Evolutionary conservation across 2,113 vertebrate species (phyloP).

Genomic region (Catharus minimus): DNA sequence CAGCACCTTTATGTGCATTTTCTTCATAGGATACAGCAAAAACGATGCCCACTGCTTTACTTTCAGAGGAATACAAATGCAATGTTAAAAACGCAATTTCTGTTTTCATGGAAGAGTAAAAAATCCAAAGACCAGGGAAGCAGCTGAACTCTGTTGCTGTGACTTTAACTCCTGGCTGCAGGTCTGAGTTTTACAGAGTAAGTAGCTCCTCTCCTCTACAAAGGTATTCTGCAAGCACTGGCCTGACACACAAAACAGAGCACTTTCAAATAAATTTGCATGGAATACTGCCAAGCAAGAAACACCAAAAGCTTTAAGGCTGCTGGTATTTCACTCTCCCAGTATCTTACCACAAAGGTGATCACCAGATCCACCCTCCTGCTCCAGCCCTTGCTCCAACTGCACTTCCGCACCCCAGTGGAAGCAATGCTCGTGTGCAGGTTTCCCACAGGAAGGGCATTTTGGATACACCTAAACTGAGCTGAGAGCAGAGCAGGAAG

Average conservation of each 20-base stretch:
- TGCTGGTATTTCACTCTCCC: neutral
- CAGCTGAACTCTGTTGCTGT: neutral
- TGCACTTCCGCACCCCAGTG: accelerated
- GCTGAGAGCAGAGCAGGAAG: neutral
- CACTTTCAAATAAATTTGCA: neutral
- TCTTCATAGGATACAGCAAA: neutral
- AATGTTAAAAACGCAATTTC: neutral
- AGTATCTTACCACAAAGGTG: neutral
- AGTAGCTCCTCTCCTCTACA: neutral
- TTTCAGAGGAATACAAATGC: neutral
- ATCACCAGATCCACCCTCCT: neutral
- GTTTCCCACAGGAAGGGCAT: neutral
- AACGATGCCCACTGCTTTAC: neutral
- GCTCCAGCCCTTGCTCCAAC: neutral
- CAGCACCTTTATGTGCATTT: neutral
- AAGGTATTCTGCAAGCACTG: neutral
- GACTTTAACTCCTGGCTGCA: neutral
- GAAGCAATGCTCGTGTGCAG: accelerated
- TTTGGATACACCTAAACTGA: accelerated
- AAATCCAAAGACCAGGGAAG: neutral
- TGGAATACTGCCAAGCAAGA: neutral
- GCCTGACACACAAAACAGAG: accelerated
- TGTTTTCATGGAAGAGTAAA: neutral
- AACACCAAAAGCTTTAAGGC: neutral
- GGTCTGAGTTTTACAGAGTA: neutral